Evolutionary conservation across 2,113 vertebrate genomes (phyloP).

Genomic region (Hyperoodon ampullatus): DNA sequence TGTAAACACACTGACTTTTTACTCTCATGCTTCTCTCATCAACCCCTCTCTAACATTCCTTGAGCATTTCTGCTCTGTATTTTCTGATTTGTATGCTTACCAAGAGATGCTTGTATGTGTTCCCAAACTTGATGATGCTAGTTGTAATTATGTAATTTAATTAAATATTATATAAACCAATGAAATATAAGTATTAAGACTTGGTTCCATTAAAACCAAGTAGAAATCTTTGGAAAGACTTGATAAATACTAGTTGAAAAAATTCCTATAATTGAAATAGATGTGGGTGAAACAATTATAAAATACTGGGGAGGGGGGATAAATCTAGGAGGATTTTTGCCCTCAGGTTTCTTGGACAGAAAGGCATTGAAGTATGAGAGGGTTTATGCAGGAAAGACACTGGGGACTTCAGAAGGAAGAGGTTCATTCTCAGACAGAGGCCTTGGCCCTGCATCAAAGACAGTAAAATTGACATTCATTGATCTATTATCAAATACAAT

Average conservation of each 20-base stretch:
- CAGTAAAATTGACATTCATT: not conserved
- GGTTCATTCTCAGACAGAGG: not conserved
- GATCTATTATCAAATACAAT: not conserved
- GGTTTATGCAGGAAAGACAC: not conserved
- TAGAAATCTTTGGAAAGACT: not conserved
- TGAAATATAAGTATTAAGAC: constrained; percentile 36
- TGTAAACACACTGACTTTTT: not conserved
- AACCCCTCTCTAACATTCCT: not conserved
- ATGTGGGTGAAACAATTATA: not conserved
- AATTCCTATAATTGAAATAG: constrained; percentile 25
- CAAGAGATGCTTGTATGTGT: not conserved
- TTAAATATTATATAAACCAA: constrained; percentile 45
- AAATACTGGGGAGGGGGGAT: not conserved
- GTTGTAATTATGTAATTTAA: not conserved
- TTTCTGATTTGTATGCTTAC: not conserved
- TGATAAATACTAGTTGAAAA: constrained; percentile 41
- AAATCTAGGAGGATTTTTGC: not conserved
- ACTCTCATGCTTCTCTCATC: not conserved
- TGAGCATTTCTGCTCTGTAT: not conserved
- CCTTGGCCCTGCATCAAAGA: not conserved
- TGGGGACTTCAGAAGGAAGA: not conserved
- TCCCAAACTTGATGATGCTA: constrained; percentile 30
- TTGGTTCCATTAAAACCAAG: constrained; percentile 2
- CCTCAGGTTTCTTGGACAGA: not conserved
- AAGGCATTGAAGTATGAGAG: not conserved